phyloP scores from a whole-genome alignment of 2,888 invertebrate species.

The Oeneis ivallda region DNA sequence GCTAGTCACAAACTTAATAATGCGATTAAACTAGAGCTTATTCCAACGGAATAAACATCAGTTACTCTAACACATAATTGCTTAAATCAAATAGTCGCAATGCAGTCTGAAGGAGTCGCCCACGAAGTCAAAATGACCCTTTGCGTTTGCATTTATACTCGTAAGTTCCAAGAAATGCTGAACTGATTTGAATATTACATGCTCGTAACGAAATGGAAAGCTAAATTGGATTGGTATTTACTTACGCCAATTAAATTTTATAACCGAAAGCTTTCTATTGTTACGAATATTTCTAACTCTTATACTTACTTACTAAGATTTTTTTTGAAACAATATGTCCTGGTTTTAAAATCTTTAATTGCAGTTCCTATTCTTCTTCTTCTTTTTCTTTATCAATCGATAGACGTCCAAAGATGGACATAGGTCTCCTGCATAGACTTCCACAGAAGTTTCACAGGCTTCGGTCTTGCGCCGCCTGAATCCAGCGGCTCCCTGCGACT shows the following conservation, averaged over 20 bases:
- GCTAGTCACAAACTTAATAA: slow-evolving; percentile 28
- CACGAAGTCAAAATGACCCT: slow-evolving; percentile 36
- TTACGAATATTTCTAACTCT: background rate
- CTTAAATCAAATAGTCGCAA: slow-evolving; percentile 29
- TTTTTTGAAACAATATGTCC: too few relatives aligned
- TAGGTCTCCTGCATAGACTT: too few relatives aligned
- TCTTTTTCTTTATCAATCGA: too few relatives aligned
- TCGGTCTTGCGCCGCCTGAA: too few relatives aligned
- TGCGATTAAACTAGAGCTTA: slow-evolving; percentile 28
- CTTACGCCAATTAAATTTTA: slow-evolving; percentile 19
- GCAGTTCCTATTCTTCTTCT: too few relatives aligned
- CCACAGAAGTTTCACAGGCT: too few relatives aligned
- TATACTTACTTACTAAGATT: background rate
- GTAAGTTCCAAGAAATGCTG: slow-evolving; percentile 27
- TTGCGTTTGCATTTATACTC: slow-evolving; percentile 16
- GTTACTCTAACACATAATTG: slow-evolving; percentile 9
- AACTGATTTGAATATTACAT: slow-evolving; percentile 28
- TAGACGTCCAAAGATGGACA: too few relatives aligned
- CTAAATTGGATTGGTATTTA: slow-evolving; percentile 25
- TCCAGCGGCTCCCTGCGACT: too few relatives aligned
- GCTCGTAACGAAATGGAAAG: slow-evolving; percentile 31
- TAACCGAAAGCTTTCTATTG: background rate
- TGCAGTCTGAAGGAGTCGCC: slow-evolving; percentile 34
- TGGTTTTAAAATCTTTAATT: too few relatives aligned
- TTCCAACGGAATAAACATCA: slow-evolving; percentile 25